phyloP scores from a whole-genome alignment of 2,113 vertebrate genomes.

The Silurus asotus region DNA sequence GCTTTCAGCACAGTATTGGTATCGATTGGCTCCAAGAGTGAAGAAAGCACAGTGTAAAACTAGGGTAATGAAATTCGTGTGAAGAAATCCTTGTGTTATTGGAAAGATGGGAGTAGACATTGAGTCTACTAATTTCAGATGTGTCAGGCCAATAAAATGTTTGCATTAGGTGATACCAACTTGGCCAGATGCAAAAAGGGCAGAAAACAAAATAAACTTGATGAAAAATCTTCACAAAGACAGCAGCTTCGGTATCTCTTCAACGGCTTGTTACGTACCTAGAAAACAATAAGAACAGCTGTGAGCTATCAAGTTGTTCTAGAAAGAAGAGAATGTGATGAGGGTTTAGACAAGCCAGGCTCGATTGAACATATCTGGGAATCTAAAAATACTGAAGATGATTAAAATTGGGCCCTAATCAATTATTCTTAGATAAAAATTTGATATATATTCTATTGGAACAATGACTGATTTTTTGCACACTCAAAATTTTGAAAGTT shows the following conservation, averaged over 20 bases:
- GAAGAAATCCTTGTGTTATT: neutral
- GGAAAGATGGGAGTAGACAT: neutral
- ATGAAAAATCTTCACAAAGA: neutral
- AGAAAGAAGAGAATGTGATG: neutral
- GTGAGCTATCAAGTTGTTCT: neutral
- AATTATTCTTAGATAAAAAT: neutral
- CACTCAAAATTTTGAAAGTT: neutral
- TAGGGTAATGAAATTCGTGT: neutral
- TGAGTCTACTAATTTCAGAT: neutral
- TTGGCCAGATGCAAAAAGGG: neutral
- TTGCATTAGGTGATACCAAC: neutral
- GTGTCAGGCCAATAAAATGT: neutral
- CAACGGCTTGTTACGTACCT: neutral
- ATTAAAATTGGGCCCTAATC: neutral
- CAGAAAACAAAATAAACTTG: neutral
- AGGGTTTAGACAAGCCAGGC: neutral
- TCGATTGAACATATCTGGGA: neutral
- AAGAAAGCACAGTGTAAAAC: neutral
- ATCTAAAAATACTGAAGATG: neutral
- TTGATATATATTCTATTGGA: neutral
- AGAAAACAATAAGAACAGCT: neutral
- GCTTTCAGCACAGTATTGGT: constrained; percentile 5
- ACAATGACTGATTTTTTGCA: neutral
- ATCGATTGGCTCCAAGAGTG: neutral
- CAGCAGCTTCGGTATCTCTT: constrained; percentile 6